phyloP scores from a whole-genome alignment of 2,113 vertebrate species.

The Guaruba guarouba region DNA sequence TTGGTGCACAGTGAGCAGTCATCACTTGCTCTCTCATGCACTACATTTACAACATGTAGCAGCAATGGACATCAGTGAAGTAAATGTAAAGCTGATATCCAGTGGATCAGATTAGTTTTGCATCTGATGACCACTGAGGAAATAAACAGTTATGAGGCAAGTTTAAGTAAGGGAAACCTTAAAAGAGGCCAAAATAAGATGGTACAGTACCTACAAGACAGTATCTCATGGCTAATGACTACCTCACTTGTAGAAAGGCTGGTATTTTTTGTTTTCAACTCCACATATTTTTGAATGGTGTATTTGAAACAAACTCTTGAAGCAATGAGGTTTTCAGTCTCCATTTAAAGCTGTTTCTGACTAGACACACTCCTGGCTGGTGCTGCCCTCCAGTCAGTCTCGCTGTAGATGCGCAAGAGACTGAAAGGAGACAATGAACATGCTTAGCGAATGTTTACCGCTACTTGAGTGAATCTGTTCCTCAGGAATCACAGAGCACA shows the following conservation, averaged over 20 bases:
- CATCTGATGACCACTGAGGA: background rate
- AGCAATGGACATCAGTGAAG: background rate
- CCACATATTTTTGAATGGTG: background rate
- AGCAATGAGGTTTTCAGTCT: background rate
- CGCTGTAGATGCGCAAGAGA: rapidly evolving
- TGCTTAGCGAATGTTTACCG: background rate
- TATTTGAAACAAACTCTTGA: background rate
- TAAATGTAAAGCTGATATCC: background rate
- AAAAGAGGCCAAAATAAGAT: background rate
- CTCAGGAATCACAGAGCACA: background rate
- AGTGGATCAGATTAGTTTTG: background rate
- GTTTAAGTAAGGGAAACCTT: background rate
- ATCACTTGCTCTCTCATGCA: background rate
- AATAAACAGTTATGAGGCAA: background rate
- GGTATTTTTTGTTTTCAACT: background rate
- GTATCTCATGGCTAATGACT: background rate
- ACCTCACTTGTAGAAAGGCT: background rate
- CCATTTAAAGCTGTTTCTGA: background rate
- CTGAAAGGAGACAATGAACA: background rate
- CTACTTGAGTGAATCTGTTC: background rate
- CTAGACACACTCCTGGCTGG: background rate
- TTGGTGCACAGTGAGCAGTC: background rate
- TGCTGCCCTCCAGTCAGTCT: background rate
- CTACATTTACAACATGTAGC: background rate
- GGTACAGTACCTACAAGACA: background rate